Evolutionary conservation across 1,140 invertebrate species (phyloP).

Genomic region (Drosophila seguyi): DNA sequence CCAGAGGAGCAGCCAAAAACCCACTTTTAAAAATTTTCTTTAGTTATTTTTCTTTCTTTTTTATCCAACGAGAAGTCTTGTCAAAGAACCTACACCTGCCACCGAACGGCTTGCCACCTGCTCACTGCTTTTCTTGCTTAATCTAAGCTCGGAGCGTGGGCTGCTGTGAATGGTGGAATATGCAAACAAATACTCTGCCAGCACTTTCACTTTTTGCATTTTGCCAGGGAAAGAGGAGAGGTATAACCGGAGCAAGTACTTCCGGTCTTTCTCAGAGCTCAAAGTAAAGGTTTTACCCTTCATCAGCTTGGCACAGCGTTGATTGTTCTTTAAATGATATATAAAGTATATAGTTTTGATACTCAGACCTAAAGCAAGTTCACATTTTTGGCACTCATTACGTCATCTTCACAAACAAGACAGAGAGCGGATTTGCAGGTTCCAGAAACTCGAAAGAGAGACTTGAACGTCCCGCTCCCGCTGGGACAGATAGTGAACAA

Average conservation of each 20-base stretch:
- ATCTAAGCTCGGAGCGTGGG: conserved; percentile 7
- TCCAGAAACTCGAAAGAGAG: too few species aligned
- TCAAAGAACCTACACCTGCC: neutral
- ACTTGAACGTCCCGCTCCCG: neutral
- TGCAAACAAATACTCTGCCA: conserved; percentile 3
- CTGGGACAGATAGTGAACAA: conserved; percentile 6
- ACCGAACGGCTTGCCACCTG: neutral
- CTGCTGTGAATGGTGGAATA: conserved; percentile 6
- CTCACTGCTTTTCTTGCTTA: neutral
- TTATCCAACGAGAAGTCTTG: neutral
- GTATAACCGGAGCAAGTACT: neutral
- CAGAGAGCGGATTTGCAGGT: neutral
- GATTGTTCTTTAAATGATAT: conserved; percentile 2
- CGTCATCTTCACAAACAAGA: conserved; percentile 6
- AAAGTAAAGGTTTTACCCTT: neutral
- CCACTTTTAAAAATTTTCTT: neutral
- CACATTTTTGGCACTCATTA: conserved; percentile 6
- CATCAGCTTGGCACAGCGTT: neutral
- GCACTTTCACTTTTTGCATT: conserved; percentile 38
- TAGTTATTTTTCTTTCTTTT: neutral
- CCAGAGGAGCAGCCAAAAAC: neutral
- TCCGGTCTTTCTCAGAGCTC: conserved; percentile 1
- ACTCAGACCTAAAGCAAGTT: neutral
- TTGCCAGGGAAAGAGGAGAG: neutral
- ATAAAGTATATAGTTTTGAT: conserved; percentile 1